phyloP scores from a whole-genome alignment of 2,113 vertebrate genomes.

The Perca fluviatilis region DNA sequence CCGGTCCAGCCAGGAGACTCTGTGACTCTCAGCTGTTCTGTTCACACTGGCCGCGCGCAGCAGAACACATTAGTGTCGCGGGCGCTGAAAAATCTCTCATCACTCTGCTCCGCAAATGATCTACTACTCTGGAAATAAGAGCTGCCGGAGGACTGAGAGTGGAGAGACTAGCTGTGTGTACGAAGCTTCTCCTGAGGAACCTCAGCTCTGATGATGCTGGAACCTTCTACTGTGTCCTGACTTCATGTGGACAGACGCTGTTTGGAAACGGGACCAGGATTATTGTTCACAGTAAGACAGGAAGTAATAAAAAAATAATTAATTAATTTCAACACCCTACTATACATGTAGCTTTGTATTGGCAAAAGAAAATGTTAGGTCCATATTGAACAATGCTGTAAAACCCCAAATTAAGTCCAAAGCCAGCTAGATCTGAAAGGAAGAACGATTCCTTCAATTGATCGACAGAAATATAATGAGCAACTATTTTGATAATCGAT shows the following conservation, averaged over 20 bases:
- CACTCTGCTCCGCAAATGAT: constrained; percentile 34
- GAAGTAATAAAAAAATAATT: background rate
- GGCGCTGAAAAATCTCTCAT: constrained; percentile 57
- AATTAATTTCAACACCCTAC: accelerated
- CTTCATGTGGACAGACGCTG: constrained; percentile 47
- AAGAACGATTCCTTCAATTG: too few species aligned
- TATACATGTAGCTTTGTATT: too few species aligned
- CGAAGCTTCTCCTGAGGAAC: constrained; percentile 32
- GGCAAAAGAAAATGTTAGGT: background rate
- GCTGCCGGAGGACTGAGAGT: constrained; percentile 9
- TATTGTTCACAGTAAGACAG: constrained; percentile 5
- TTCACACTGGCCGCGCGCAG: constrained; percentile 14
- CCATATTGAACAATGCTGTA: background rate
- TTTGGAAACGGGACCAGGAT: constrained; percentile 39
- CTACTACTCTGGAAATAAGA: constrained; percentile 30
- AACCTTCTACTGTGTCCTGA: constrained; percentile 60
- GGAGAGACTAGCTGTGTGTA: constrained; percentile 35
- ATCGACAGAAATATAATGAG: too few species aligned
- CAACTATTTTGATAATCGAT: too few species aligned
- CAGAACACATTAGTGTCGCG: constrained; percentile 40
- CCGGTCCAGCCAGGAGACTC: constrained; percentile 32
- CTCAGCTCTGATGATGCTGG: constrained; percentile 41
- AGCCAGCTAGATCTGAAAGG: background rate
- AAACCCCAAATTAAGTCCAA: background rate
- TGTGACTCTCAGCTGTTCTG: constrained; percentile 57